These are phyloP conservation scores for Torymus aiolomorphi DNA, from an alignment of 2,888 invertebrate species.

Conservation along the genomic window DNA sequence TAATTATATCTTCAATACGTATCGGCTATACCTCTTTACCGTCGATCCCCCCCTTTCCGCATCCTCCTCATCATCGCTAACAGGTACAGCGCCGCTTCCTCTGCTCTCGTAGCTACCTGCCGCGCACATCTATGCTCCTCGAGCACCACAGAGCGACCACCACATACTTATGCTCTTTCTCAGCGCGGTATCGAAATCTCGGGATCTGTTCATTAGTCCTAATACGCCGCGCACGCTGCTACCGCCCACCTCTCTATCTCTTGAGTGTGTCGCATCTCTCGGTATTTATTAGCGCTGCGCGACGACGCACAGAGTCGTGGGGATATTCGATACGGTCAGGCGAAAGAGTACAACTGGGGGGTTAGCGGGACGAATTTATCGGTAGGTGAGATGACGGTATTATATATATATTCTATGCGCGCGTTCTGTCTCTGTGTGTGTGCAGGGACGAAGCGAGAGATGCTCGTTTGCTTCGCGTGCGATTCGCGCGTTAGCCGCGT, in stretches of 20 bases:
- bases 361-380: too few species aligned
- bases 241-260: not conserved
- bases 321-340: too few species aligned
- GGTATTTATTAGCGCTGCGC: conserved; percentile 13
- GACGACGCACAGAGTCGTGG: too few species aligned
- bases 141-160: too few species aligned
- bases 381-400: too few species aligned
- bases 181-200: conserved; percentile 31
- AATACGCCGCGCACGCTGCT: conserved; percentile 1
- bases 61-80: not conserved
- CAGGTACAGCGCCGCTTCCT: not conserved
- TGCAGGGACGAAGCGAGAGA: not conserved
- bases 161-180: not conserved
- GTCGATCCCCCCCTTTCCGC: not conserved
- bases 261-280: not conserved
- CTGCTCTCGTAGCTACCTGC: not conserved
- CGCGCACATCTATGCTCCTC: too few species aligned
- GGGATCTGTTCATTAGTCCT: conserved; percentile 41
- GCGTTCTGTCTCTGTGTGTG: too few species aligned
- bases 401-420: too few species aligned
- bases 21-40: not conserved
- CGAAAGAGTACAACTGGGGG: too few species aligned
- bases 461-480: conserved; percentile 17
- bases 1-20: not conserved
- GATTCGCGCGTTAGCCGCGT: conserved; percentile 7